Evolutionary conservation across 2,113 vertebrate species (phyloP).

Genomic region (Callipepla squamata): DNA sequence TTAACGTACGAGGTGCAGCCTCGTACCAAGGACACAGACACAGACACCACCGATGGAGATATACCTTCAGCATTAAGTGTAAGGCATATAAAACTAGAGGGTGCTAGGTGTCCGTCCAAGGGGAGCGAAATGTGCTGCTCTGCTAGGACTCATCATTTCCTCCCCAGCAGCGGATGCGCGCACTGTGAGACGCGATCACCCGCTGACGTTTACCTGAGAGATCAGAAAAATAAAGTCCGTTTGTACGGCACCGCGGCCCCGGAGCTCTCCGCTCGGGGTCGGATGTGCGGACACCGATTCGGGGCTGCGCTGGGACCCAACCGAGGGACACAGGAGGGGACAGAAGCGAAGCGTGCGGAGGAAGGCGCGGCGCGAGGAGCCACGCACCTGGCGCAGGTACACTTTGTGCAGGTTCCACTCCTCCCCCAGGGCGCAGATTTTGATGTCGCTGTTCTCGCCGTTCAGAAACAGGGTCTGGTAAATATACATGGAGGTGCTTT

Average conservation of each 20-base stretch:
- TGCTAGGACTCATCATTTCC: slow-evolving; percentile 57
- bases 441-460: slow-evolving; percentile 96
- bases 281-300: too few species aligned
- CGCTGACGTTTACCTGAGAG: slow-evolving; percentile 69
- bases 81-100: slow-evolving; percentile 69
- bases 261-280: background rate
- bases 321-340: too few species aligned
- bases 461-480: slow-evolving; percentile 97
- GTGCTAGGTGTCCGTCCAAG: slow-evolving; percentile 60
- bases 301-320: too few species aligned
- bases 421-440: slow-evolving; percentile 94
- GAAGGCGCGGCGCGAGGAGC: too few species aligned
- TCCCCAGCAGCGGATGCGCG: slow-evolving; percentile 58
- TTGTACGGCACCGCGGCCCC: slow-evolving; percentile 42
- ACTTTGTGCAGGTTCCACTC: slow-evolving; percentile 98
- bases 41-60: slow-evolving; percentile 22
- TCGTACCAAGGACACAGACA: slow-evolving; percentile 56
- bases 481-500: slow-evolving; percentile 96
- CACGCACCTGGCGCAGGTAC: slow-evolving; percentile 93
- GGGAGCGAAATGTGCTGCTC: slow-evolving; percentile 57
- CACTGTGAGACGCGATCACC: slow-evolving; percentile 62
- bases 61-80: slow-evolving; percentile 63
- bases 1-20: background rate
- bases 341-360: too few species aligned
- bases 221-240: slow-evolving; percentile 68